Percentiles rank a stretch among this genome's conserved stretches.
phyloP scores from a whole-genome alignment of 2,888 invertebrate species.

The Plusia festucae region DNA sequence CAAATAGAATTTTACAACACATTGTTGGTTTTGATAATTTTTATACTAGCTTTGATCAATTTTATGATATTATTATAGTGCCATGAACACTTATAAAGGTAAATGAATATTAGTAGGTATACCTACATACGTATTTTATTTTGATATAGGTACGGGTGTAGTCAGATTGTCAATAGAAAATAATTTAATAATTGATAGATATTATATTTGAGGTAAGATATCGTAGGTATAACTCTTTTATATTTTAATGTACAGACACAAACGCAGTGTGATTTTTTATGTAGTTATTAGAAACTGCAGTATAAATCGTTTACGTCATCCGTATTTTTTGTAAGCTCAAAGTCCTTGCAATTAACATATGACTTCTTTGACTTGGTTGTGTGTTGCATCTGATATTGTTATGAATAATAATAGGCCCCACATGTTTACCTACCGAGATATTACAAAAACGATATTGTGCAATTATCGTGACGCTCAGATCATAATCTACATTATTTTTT shows the following conservation, averaged over 20 bases:
- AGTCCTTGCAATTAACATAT: slow-evolving; percentile 2
- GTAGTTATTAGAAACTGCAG: not conserved
- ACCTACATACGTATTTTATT: too few relatives aligned
- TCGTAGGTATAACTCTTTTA: not conserved
- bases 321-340: not conserved
- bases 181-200: too few relatives aligned
- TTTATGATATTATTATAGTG: too few relatives aligned
- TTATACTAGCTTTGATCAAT: too few relatives aligned
- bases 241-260: not conserved
- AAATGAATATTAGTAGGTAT: too few relatives aligned
- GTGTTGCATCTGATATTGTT: slow-evolving; percentile 1
- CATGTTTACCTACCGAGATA: slow-evolving; percentile 10
- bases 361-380: slow-evolving; percentile 1
- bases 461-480: not conserved
- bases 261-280: not conserved
- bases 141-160: too few relatives aligned
- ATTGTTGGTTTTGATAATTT: too few relatives aligned
- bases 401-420: not conserved
- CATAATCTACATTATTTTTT: not conserved
- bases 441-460: not conserved
- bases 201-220: too few relatives aligned
- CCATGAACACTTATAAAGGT: too few relatives aligned
- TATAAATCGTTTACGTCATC: slow-evolving; percentile 3
- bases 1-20: too few relatives aligned
- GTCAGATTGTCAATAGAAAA: too few relatives aligned